Evolutionary conservation across 1,140 invertebrate genomes (phyloP).

Genomic region (Archivesica marissinica): DNA sequence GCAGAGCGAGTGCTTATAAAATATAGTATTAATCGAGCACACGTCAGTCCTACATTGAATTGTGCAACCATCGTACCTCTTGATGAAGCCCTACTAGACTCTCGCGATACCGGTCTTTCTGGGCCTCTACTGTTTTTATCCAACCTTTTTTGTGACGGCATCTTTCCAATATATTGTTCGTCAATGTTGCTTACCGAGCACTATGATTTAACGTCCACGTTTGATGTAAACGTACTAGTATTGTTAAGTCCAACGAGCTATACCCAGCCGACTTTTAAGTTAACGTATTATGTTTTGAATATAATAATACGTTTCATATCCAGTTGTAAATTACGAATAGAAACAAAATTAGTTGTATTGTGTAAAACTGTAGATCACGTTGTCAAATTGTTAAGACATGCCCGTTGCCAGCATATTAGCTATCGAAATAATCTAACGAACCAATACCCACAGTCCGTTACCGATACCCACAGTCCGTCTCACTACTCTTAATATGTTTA

Average conservation of each 20-base stretch:
- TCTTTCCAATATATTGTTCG: background rate
- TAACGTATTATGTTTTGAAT: background rate
- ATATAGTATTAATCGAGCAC: background rate
- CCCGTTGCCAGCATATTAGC: background rate
- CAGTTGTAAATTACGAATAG: background rate
- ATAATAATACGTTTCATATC: background rate
- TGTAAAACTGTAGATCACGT: background rate
- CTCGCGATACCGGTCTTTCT: background rate
- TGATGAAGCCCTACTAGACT: background rate
- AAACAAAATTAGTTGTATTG: background rate
- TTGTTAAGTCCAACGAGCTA: background rate
- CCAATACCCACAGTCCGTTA: background rate
- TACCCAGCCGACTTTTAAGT: background rate
- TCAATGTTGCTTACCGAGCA: background rate
- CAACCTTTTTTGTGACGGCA: background rate
- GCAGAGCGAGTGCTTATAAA: background rate
- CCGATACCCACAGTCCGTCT: background rate
- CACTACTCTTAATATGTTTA: background rate
- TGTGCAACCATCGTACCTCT: conserved; percentile 1
- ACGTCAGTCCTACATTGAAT: background rate
- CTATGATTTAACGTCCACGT: background rate
- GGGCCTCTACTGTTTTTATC: background rate
- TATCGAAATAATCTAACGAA: background rate
- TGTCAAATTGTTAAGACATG: background rate
- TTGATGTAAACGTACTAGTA: background rate